Percentiles rank a stretch among this genome's conserved stretches.
Evolutionary conservation across 2,797 vertebrate genomes (phyloP).

Genomic region (Coendou prehensilis): DNA sequence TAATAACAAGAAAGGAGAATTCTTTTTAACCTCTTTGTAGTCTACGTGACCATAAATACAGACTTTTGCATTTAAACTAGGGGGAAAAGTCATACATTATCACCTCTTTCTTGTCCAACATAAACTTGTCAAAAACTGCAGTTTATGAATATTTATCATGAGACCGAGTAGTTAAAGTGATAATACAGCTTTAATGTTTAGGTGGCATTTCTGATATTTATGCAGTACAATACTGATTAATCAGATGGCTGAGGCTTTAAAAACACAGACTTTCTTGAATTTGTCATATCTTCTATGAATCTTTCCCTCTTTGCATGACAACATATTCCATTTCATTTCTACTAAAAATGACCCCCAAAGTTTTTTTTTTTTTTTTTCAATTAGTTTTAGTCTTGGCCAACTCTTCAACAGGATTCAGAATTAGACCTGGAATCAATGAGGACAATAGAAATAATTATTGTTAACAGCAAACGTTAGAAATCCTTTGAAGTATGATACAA

Average conservation of each 20-base stretch:
- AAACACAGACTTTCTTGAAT: slow-evolving; percentile 43
- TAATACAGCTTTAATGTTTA: slow-evolving; percentile 72
- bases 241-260: slow-evolving; percentile 57
- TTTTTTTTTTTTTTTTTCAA: not conserved
- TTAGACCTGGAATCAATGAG: not conserved
- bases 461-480: slow-evolving; percentile 9
- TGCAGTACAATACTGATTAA: not conserved
- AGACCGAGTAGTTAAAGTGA: slow-evolving; percentile 66
- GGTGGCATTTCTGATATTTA: slow-evolving; percentile 53
- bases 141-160: slow-evolving; percentile 78
- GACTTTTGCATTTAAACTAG: slow-evolving; percentile 49
- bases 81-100: slow-evolving; percentile 64
- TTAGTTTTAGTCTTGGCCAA: not conserved
- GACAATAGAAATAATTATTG: not conserved
- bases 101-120: slow-evolving; percentile 68
- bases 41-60: slow-evolving; percentile 65
- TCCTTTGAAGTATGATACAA: not conserved
- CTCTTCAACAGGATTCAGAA: not conserved
- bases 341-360: slow-evolving; percentile 48
- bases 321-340: slow-evolving; percentile 22
- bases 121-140: slow-evolving; percentile 82
- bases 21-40: slow-evolving; percentile 50
- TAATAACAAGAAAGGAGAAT: slow-evolving; percentile 57
- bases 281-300: not conserved
- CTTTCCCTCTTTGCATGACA: not conserved